These are phyloP conservation scores for Yponomeuta evonymella DNA, from an alignment of 2,888 invertebrate genomes.

Conservation along the genomic window DNA sequence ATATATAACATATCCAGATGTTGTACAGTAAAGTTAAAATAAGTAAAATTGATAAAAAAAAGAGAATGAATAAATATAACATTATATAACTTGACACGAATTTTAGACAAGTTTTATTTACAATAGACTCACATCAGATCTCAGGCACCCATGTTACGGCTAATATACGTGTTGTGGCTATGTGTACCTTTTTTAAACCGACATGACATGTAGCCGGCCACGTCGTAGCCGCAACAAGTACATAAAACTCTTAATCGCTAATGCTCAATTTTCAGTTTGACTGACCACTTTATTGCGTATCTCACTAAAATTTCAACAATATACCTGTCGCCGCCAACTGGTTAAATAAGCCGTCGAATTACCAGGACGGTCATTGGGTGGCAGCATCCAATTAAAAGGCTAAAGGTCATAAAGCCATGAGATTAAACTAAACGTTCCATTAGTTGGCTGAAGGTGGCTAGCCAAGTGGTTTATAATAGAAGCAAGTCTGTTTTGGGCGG, in stretches of 20 bases:
- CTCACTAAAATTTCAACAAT: constrained; percentile 47
- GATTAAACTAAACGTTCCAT: too few relatives aligned
- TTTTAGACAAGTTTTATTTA: not conserved
- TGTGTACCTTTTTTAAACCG: not conserved
- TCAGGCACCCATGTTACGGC: not conserved
- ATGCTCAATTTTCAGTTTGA: constrained; percentile 37
- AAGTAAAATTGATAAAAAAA: not conserved
- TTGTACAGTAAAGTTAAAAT: not conserved
- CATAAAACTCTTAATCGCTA: not conserved
- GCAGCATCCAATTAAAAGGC: too few relatives aligned
- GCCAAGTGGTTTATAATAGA: too few relatives aligned
- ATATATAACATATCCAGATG: not conserved
- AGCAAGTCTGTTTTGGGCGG: too few relatives aligned
- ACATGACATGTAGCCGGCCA: not conserved
- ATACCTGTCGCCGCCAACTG: not conserved
- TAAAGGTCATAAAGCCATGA: too few relatives aligned
- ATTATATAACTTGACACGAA: not conserved
- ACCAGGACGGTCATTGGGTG: too few relatives aligned
- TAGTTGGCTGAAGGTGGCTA: too few relatives aligned
- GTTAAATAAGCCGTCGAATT: too few relatives aligned
- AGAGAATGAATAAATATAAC: not conserved
- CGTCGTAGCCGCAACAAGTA: not conserved
- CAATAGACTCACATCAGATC: not conserved
- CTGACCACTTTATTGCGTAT: constrained; percentile 59
- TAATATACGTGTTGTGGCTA: not conserved